Evolutionary conservation across 2,888 invertebrate genomes (phyloP).

Genomic region (Melolontha melolontha): DNA sequence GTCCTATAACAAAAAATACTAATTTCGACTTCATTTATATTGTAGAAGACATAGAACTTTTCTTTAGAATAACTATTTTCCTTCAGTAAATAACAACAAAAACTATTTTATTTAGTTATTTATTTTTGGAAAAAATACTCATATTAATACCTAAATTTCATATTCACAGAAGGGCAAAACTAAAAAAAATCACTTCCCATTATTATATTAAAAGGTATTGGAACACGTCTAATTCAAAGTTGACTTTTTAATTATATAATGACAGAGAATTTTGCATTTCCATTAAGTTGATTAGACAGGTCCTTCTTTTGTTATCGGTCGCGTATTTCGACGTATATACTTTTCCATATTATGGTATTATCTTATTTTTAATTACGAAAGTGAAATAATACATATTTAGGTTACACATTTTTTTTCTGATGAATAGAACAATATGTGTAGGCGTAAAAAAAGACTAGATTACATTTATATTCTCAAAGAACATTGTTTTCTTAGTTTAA

Average conservation of each 20-base stretch:
- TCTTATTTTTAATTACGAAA: slow-evolving; percentile 35
- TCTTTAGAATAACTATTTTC: too few species aligned
- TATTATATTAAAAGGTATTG: slow-evolving; percentile 18
- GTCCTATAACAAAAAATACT: too few species aligned
- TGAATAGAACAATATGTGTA: background rate
- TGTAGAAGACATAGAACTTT: too few species aligned
- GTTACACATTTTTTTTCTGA: background rate
- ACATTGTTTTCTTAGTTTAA: too few species aligned
- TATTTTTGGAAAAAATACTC: too few species aligned
- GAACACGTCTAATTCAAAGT: slow-evolving; percentile 5
- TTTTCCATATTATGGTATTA: background rate
- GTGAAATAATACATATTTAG: slow-evolving; percentile 4
- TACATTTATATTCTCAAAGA: too few species aligned
- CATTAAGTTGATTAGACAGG: slow-evolving; percentile 30
- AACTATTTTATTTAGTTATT: too few species aligned
- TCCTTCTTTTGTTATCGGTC: slow-evolving; percentile 20
- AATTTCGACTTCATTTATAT: too few species aligned
- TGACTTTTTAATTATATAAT: slow-evolving; percentile 36
- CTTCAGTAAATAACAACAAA: background rate
- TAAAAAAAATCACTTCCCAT: slow-evolving; percentile 4
- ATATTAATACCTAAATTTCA: too few species aligned
- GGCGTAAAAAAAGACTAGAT: too few species aligned
- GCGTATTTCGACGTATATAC: slow-evolving; percentile 15
- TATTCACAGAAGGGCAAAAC: background rate
- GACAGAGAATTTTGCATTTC: slow-evolving; percentile 24